Percentiles rank a stretch among this genome's conserved stretches.
phyloP scores from a whole-genome alignment of 2,888 invertebrate species.

The Ophioninae sp. region DNA sequence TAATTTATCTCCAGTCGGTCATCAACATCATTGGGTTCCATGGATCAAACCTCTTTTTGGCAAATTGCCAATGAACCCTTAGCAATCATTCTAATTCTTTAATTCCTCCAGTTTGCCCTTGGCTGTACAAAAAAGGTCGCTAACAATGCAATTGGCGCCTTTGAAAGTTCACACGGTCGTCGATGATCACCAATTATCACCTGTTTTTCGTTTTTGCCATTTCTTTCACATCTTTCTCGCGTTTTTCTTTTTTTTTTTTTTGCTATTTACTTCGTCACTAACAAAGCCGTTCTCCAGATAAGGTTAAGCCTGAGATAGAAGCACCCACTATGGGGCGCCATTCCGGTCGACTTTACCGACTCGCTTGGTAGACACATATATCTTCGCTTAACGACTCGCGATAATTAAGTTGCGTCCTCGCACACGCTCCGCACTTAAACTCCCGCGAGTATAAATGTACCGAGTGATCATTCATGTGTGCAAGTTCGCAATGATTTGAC shows the following conservation, averaged over 20 bases:
- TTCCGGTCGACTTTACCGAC: conserved; percentile 15
- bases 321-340: conserved; percentile 5
- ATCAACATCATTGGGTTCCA: conserved; percentile 27
- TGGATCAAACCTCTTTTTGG: conserved; percentile 6
- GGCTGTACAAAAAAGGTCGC: no score
- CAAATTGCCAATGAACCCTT: no score
- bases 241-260: background rate
- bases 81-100: no score
- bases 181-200: background rate
- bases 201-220: background rate
- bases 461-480: background rate
- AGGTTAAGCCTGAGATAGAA: conserved; percentile 12
- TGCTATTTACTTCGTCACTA: background rate
- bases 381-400: conserved; percentile 60
- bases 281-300: conserved; percentile 1
- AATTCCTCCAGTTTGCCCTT: no score
- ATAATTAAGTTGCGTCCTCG: conserved; percentile 58
- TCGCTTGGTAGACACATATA: conserved; percentile 39
- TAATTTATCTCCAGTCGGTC: conserved; percentile 58
- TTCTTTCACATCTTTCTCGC: background rate
- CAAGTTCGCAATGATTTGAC: background rate
- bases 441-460: conserved; percentile 21
- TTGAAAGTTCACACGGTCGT: no score
- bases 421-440: conserved; percentile 37
- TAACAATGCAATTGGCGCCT: no score